Evolutionary conservation across 2,797 vertebrate genomes (phyloP), one percentile per base, ranked within the genome.

Genomic region (Perdix hodgsoniae): DNA sequence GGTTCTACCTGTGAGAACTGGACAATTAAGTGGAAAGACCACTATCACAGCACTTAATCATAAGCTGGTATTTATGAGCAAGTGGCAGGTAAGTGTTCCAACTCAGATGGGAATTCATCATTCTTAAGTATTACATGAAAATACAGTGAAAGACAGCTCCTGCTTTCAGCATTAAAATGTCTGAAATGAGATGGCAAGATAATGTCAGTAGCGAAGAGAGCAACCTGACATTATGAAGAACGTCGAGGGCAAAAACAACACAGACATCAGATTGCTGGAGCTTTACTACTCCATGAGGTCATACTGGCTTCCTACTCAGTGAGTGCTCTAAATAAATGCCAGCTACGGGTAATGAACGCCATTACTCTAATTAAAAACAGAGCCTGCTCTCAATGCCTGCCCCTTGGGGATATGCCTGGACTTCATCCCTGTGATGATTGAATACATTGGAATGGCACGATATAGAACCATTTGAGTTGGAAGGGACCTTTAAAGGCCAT

Each of bases 291-390:
- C 63, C 45, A 8, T 59, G 54, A 75, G 42, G 11, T 83, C 83
- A 66, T 3, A 4, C 4, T 87, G 31, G 39, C 75, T 91, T 91
- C 90, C 31, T 71, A 65, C 39, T 63, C 61, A 66, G 70, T 27
- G 23, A 14, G 10, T 47, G 40, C 31, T 71, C 22, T 54, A 39
- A 79, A 76, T 42, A 66, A 33, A 80, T 14, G 13, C 13, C 35
- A 90, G 37, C 69, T n/a, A n/a, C 17, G 59, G 72, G n/a, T 72
- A 92, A 95, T 78, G 29, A 89, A 77, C 45, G 75, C 33, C 66
- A 86, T 90, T 81, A 84, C 7, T 90, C 76, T 72, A 81, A 94
- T 81, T 93, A 81, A 91, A 95, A 89, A 0, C 75, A 95, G 69
- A 89, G 31, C 39, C 24, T n/a, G 12, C 27, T 93, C 54, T 61